Conservation (phyloP, 2,113 vertebrate species). For the Pandion haliaetus region DNA sequence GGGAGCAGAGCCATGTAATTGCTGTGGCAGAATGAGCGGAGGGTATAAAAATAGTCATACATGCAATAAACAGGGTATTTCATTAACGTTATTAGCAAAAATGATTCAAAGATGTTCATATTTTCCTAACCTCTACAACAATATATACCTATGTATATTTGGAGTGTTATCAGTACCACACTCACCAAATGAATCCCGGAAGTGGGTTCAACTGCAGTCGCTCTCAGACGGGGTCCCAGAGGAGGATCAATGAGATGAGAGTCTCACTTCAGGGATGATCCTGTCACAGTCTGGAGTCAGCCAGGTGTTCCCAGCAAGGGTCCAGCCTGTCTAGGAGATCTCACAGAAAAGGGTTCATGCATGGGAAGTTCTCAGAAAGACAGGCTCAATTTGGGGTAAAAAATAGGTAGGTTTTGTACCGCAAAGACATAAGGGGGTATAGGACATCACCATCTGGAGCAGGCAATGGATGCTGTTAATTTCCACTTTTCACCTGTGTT, state of each 20-base stretch:
- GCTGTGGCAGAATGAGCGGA: background rate
- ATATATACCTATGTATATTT: background rate
- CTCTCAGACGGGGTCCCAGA: background rate
- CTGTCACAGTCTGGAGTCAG: background rate
- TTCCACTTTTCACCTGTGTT: background rate
- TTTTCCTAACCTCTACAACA: background rate
- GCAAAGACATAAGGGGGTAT: background rate
- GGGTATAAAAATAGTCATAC: background rate
- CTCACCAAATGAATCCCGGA: background rate
- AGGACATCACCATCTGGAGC: background rate
- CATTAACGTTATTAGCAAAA: background rate
- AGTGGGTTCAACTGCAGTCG: accelerated
- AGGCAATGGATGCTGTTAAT: background rate
- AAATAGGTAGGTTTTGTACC: background rate
- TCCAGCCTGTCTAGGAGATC: background rate
- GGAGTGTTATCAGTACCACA: background rate
- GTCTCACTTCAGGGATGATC: background rate
- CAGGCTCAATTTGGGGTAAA: background rate
- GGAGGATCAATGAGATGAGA: background rate
- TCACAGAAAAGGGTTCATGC: background rate
- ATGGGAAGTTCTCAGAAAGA: background rate
- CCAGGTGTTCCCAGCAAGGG: accelerated
- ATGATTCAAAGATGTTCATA: background rate
- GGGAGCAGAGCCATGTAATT: background rate
- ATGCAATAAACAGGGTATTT: background rate